A percentile compares a stretch with the other conserved stretches of the same genome.
phyloP scores from a whole-genome alignment of 2,113 vertebrate species.

The Callocephalon fimbriatum region DNA sequence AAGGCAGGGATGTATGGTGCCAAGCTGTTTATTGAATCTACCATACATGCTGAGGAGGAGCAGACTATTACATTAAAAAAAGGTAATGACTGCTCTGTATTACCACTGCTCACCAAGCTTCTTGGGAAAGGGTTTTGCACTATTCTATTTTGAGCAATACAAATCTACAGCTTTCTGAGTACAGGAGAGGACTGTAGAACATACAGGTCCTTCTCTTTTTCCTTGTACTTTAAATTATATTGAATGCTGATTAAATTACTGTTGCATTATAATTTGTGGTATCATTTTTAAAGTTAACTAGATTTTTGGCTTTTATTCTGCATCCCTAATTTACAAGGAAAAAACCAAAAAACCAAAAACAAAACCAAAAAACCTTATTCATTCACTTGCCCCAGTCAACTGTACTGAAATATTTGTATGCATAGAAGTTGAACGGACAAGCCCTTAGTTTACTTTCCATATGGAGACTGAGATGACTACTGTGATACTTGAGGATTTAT shows the following conservation, averaged over 20 bases:
- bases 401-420: background rate
- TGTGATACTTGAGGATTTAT: conserved; percentile 44
- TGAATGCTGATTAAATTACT: background rate
- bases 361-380: background rate
- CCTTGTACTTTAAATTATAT: background rate
- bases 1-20: background rate
- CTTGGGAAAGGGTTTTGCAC: background rate
- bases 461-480: background rate
- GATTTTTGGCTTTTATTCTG: background rate
- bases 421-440: background rate
- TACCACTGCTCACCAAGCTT: background rate
- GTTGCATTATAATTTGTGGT: background rate
- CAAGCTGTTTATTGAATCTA: background rate
- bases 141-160: background rate
- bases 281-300: background rate
- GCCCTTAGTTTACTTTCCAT: background rate
- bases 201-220: background rate
- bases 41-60: background rate
- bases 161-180: background rate
- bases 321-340: background rate
- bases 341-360: background rate
- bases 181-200: background rate
- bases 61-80: background rate
- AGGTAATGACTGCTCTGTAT: background rate
- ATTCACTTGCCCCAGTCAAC: background rate